Percentiles rank a stretch among this genome's conserved stretches.
These are phyloP conservation scores for Odocoileus virginianus DNA, from an alignment of 2,113 vertebrate genomes.

Conservation along the genomic window DNA sequence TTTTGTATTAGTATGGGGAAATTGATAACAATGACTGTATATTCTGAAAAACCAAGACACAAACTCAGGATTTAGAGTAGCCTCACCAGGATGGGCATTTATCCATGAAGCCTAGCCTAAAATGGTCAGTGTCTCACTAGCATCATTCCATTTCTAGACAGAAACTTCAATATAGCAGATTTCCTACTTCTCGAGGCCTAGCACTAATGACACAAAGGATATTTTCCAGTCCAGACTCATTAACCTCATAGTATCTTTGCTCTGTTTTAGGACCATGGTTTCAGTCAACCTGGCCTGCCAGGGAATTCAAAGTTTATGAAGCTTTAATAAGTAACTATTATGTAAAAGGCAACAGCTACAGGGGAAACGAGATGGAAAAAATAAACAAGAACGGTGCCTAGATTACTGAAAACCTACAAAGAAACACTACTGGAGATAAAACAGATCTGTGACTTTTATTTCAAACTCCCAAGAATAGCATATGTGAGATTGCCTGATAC, in stretches of 20 bases:
- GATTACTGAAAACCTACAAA: neutral
- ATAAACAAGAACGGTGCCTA: neutral
- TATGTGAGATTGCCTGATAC: neutral
- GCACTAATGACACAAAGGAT: neutral
- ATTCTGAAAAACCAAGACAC: neutral
- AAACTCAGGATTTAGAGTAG: neutral
- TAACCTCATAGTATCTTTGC: neutral
- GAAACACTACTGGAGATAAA: neutral
- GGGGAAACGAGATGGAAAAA: neutral
- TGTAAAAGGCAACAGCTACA: neutral
- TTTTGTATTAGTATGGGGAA: neutral
- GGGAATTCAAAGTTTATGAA: neutral
- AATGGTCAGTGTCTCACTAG: neutral
- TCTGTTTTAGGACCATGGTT: neutral
- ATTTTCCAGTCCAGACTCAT: conserved; percentile 2
- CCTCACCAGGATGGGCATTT: neutral
- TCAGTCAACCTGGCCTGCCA: neutral
- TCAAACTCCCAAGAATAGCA: neutral
- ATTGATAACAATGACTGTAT: neutral
- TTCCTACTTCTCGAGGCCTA: neutral
- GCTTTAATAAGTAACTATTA: neutral
- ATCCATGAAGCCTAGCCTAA: neutral
- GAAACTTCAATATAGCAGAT: neutral
- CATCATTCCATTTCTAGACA: neutral
- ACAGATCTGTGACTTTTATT: neutral